A percentile compares a stretch with the other conserved stretches of the same genome.
Conservation (phyloP, 2,888 invertebrate genomes). For the Cheilosia scutellata region DNA sequence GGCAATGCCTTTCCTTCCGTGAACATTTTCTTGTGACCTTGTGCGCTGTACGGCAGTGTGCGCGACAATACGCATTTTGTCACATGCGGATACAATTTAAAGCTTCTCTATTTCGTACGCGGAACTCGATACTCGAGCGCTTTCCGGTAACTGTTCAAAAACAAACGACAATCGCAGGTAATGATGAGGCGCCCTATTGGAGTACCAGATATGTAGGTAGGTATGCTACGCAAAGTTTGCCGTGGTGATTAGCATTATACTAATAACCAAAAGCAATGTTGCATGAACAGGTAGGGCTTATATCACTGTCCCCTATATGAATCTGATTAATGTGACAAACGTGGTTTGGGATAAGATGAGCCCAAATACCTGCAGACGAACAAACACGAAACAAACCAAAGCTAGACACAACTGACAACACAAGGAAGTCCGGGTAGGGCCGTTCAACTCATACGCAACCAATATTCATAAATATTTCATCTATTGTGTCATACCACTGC, state of each 20-base stretch:
- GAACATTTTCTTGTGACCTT: conserved; percentile 67
- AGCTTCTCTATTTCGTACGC: conserved; percentile 51
- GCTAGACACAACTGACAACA: conserved; percentile 53
- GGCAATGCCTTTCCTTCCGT: conserved; percentile 65
- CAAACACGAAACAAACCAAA: neutral
- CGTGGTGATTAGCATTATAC: conserved; percentile 62
- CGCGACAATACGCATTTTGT: conserved; percentile 58
- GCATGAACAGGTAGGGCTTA: conserved; percentile 64
- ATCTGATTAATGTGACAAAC: conserved; percentile 49
- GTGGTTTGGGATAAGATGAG: conserved; percentile 2
- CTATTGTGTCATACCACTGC: conserved; percentile 70
- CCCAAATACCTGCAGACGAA: neutral
- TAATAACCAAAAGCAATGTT: conserved; percentile 64
- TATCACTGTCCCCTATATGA: conserved; percentile 5
- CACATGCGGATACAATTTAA: conserved; percentile 61
- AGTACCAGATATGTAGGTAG: too few species aligned
- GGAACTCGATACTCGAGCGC: conserved; percentile 67
- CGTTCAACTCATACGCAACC: conserved; percentile 65
- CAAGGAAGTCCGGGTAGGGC: conserved; percentile 75
- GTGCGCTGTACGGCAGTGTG: conserved; percentile 46
- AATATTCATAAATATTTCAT: conserved; percentile 71
- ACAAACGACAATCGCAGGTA: too few species aligned
- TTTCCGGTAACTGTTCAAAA: conserved; percentile 23
- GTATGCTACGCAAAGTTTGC: conserved; percentile 48
- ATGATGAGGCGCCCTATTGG: conserved; percentile 11